Conservation (phyloP, 2,888 invertebrate genomes). For the Trachelus stipa region DNA sequence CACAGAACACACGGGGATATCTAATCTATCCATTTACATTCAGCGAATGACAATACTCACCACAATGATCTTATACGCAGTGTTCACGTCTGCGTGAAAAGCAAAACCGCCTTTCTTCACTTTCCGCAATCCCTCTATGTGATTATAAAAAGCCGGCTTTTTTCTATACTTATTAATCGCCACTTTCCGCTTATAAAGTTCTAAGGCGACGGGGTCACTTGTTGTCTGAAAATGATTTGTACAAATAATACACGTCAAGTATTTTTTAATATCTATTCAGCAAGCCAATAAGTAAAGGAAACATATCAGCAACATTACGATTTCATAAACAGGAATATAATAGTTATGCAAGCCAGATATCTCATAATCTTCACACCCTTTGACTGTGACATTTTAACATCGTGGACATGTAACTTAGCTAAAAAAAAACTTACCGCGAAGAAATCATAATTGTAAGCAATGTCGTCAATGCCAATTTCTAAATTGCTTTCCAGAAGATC, state of each 20-base stretch:
- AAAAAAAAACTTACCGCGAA: constrained; percentile 44
- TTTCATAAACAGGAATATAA: too few species aligned
- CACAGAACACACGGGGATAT: background rate
- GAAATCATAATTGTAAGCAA: constrained; percentile 55
- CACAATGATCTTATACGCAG: constrained; percentile 76
- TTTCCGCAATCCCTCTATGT: constrained; percentile 70
- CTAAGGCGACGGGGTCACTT: constrained; percentile 72
- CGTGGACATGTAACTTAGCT: background rate
- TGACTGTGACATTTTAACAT: background rate
- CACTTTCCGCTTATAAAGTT: constrained; percentile 73
- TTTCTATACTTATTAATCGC: constrained; percentile 40
- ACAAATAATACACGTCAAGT: background rate
- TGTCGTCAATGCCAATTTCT: constrained; percentile 56
- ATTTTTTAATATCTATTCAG: background rate
- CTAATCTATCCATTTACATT: too few species aligned
- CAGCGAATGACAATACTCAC: constrained; percentile 30
- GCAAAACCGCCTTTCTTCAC: constrained; percentile 77
- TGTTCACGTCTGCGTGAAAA: constrained; percentile 76
- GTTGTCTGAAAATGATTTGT: constrained; percentile 68
- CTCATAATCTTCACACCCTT: background rate
- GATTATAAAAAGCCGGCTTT: constrained; percentile 58
- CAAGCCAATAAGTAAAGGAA: too few species aligned
- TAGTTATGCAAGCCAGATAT: too few species aligned
- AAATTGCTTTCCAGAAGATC: constrained; percentile 56
- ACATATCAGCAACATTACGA: too few species aligned